Base-by-base conservation (phyloP, 2,888 invertebrate species). In the Platynereis dumerilii region DNA sequence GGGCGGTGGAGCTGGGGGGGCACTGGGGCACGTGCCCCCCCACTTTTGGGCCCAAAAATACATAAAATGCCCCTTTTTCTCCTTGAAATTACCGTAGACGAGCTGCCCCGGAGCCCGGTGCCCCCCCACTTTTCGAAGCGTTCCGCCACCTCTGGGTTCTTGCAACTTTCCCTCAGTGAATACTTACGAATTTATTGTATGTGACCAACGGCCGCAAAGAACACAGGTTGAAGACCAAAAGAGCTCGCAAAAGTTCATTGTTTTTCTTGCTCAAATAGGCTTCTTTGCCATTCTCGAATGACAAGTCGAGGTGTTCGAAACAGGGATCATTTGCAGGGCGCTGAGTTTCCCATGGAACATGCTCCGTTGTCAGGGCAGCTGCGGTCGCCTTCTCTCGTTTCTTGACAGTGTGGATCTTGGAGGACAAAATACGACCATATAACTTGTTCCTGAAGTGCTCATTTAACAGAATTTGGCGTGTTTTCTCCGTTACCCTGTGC, bases 191-290 rank as follows among this genome's bases (percentile, higher is more conserved):
- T 87, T 90, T 91, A 83, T 96, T 96, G 86, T 96, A 90, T 83
- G 94, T 92, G 74, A 97, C 96, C 74, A 97, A 86, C 83, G 90
- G 91, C 80, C 91, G 90, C 80, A 92, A 87, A 65, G 93, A 91
- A 86, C 96, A 96, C 83, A 97, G 87, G 82, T 92, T 90, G 86
- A 96, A 96, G 75, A 97, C 96, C 80, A 95, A 78, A 83, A 94
- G 91, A 48, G 94, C 96, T 73, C 97, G 88, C 60, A 95, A 81
- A 74, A 98, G 88, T 86, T 98, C 96, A 86, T 89, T 90, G 74
- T 92, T 96, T 76, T 93, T 94, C 88, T 97, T 97, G 86, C 95
- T 95, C 85, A 94, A 93, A 87, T 94, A 98, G 28, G 96, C 92
- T 74, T 94, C 94, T 77, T 90, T 87, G 28, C 93, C 91, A 87